Percentiles rank a stretch among this genome's conserved stretches.
These are phyloP conservation scores for Ispidina picta DNA, from an alignment of 2,797 vertebrate species.

Conservation along the genomic window DNA sequence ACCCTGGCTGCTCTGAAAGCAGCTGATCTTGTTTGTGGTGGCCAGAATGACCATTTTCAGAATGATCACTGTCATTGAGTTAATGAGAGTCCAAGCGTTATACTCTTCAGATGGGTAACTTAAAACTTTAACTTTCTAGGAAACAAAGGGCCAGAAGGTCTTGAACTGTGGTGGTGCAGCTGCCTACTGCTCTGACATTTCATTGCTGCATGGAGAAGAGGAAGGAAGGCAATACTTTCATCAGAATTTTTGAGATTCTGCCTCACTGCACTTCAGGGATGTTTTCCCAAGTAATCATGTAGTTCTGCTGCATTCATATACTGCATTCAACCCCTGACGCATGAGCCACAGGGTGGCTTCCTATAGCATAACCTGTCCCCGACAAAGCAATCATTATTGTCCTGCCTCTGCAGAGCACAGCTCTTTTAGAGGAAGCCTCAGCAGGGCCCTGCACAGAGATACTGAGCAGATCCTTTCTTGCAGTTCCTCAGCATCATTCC, in stretches of 20 bases:
- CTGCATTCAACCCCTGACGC: background rate
- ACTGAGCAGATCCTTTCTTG: background rate
- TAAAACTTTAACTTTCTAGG: conserved; percentile 31
- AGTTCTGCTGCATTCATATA: background rate
- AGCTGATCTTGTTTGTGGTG: background rate
- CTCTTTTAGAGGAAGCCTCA: background rate
- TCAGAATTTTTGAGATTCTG: background rate
- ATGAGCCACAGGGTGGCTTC: background rate
- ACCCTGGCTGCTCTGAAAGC: background rate
- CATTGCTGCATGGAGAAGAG: background rate
- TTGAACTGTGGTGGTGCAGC: background rate
- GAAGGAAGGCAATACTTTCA: background rate
- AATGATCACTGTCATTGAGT: background rate
- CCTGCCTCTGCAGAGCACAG: background rate
- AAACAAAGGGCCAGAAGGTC: background rate
- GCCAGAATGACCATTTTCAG: background rate
- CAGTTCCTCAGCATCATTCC: background rate
- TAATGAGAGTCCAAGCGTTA: background rate
- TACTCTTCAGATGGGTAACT: background rate
- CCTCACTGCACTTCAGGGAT: background rate
- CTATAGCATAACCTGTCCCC: background rate
- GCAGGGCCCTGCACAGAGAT: background rate
- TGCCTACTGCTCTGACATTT: background rate
- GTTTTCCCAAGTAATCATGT: background rate
- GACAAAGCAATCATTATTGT: background rate